phyloP scores from a whole-genome alignment of 2,113 vertebrate genomes.

The Coracopsis vasa region DNA sequence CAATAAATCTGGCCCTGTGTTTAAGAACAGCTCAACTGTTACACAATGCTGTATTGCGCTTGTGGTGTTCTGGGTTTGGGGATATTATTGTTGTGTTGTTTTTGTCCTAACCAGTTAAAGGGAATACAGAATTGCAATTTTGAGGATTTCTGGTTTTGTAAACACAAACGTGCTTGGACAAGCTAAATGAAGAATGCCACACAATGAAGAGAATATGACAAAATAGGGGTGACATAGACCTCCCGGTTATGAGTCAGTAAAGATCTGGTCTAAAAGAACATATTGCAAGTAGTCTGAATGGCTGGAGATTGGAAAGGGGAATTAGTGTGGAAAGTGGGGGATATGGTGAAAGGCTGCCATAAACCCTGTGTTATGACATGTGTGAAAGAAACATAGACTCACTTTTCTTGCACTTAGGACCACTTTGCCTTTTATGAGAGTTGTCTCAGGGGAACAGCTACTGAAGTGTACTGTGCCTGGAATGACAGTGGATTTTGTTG shows the following conservation, averaged over 20 bases:
- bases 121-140: not conserved
- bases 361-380: not conserved
- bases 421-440: not conserved
- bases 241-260: not conserved
- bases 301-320: not conserved
- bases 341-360: not conserved
- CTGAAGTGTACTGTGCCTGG: not conserved
- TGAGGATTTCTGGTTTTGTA: not conserved
- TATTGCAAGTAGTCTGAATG: not conserved
- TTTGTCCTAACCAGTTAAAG: not conserved
- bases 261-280: not conserved
- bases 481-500: not conserved
- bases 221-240: not conserved
- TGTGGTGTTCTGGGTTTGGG: not conserved
- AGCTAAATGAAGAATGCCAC: not conserved
- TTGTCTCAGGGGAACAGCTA: not conserved
- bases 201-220: not conserved
- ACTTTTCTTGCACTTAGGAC: not conserved
- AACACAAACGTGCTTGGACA: not conserved
- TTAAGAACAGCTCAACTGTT: constrained; percentile 7
- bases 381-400: not conserved
- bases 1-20: constrained; percentile 37
- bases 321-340: not conserved
- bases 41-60: not conserved
- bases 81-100: not conserved